Conservation (phyloP, 1,140 invertebrate genomes). For the Diachasma alloeum region DNA sequence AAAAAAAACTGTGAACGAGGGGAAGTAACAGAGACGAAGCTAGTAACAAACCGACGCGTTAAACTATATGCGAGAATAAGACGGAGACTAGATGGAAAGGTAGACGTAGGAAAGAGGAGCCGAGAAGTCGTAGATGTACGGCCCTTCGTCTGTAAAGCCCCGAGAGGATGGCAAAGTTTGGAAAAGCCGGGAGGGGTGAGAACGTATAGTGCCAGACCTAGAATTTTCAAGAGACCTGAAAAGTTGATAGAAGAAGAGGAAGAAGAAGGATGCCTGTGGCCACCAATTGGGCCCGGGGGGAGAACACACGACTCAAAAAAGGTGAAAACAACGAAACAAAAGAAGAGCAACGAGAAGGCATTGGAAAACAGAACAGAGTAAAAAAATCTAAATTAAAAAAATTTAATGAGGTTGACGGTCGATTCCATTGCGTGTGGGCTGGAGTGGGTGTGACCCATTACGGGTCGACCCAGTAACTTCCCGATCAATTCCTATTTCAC, state of each 20-base stretch:
- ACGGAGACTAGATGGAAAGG: conserved; percentile 1
- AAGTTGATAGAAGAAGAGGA: conserved; percentile 10
- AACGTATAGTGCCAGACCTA: background rate
- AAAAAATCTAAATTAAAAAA: too few species aligned
- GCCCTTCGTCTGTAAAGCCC: conserved; percentile 27
- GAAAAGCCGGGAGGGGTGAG: conserved; percentile 10
- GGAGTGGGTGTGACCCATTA: too few species aligned
- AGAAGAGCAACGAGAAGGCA: background rate
- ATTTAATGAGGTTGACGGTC: too few species aligned
- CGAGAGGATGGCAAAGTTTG: conserved; percentile 29
- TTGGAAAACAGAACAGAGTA: background rate
- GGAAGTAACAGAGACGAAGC: background rate
- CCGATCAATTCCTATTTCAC: too few species aligned
- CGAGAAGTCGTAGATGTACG: conserved; percentile 18
- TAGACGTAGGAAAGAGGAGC: background rate
- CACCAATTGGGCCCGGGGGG: conserved; percentile 11
- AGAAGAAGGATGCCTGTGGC: conserved; percentile 21
- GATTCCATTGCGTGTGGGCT: too few species aligned
- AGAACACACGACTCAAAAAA: background rate
- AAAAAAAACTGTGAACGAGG: background rate
- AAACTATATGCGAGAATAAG: background rate
- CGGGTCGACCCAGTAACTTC: too few species aligned
- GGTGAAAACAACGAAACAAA: background rate
- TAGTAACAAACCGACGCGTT: background rate
- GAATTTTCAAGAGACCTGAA: conserved; percentile 30